A percentile compares a stretch with the other conserved stretches of the same genome.
Evolutionary conservation across 2,888 invertebrate species (phyloP).

Genomic region (Allygus modestus): DNA sequence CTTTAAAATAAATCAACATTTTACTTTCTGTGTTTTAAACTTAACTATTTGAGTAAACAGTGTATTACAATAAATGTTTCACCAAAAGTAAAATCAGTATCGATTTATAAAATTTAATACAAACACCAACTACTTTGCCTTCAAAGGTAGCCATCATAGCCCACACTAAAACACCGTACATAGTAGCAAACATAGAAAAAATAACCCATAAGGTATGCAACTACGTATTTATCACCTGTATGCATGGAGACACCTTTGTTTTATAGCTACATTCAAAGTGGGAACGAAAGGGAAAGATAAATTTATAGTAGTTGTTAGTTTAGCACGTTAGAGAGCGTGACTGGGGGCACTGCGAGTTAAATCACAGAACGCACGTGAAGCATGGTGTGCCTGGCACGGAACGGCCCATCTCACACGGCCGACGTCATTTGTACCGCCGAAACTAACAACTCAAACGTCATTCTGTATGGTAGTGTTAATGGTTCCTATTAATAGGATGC

Average conservation of each 20-base stretch:
- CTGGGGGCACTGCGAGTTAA: constrained; percentile 40
- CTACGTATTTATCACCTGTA: constrained; percentile 33
- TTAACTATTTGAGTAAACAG: no score
- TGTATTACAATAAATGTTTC: no score
- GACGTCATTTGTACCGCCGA: no score
- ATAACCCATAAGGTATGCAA: neutral
- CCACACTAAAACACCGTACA: no score
- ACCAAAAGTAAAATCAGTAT: no score
- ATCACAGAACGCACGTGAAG: constrained; percentile 56
- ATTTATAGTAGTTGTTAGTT: constrained; percentile 56
- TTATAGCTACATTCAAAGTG: constrained; percentile 28
- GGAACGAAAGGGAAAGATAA: constrained; percentile 53
- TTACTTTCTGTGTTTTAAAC: no score
- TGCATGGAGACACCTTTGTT: constrained; percentile 17
- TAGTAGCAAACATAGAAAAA: no score
- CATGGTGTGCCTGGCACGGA: constrained; percentile 38
- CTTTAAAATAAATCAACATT: no score
- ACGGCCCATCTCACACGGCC: constrained; percentile 34
- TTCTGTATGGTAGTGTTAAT: neutral
- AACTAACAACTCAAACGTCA: neutral
- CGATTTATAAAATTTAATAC: no score
- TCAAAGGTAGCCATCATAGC: no score
- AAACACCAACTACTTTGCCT: no score
- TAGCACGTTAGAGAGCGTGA: constrained; percentile 54
- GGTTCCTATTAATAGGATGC: no score